Evolutionary conservation across 2,113 vertebrate species (phyloP).

Genomic region (Canis aureus): DNA sequence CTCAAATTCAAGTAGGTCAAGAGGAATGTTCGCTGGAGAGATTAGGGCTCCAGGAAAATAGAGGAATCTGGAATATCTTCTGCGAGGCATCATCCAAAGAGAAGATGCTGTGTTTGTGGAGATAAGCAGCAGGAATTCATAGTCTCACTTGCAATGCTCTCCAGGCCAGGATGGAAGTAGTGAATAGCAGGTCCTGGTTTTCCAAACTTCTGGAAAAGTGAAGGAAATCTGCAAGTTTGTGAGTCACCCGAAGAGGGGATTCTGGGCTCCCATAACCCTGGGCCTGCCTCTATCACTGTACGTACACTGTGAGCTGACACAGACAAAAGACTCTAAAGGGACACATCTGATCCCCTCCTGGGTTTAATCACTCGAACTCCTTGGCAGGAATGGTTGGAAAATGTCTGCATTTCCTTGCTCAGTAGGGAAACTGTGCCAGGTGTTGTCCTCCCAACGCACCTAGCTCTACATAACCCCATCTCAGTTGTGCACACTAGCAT

Average conservation of each 20-base stretch:
- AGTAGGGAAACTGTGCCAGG: not conserved
- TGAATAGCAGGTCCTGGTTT: not conserved
- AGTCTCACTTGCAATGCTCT: not conserved
- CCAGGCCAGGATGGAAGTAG: not conserved
- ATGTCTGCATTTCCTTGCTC: not conserved
- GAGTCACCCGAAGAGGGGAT: not conserved
- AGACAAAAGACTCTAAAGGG: not conserved
- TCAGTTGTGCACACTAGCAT: not conserved
- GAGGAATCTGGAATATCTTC: no score
- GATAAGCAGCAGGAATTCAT: not conserved
- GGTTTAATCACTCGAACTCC: not conserved
- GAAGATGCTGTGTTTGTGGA: not conserved
- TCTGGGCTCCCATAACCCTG: not conserved
- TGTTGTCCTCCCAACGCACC: not conserved
- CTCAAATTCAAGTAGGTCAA: not conserved
- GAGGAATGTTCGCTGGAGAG: not conserved
- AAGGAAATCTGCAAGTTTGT: not conserved
- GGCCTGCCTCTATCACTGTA: not conserved
- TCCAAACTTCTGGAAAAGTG: constrained; percentile 5
- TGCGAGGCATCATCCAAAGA: not conserved
- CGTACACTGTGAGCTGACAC: not conserved
- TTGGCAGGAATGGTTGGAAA: not conserved
- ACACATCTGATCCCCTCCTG: not conserved
- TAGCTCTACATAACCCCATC: not conserved
- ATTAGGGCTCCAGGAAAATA: not conserved